A percentile compares a stretch with the other conserved stretches of the same genome.
Conservation (phyloP, 2,888 invertebrate species). For the Allophyes oxyacanthae region DNA sequence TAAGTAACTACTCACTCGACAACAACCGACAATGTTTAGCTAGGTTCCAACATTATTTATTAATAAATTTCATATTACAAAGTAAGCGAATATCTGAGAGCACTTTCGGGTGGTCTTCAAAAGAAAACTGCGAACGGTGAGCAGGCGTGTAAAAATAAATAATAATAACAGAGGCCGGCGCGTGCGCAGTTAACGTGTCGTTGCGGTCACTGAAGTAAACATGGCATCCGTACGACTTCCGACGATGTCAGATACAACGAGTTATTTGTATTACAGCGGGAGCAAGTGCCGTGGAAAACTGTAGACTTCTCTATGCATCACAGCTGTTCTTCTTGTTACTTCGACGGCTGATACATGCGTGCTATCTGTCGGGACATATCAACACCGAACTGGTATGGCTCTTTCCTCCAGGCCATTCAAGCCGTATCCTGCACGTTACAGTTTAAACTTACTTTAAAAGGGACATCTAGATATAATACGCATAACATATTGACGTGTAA, state of each 20-base stretch:
- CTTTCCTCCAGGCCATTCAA: no score
- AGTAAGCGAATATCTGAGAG: conserved; percentile 18
- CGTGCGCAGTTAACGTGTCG: conserved; percentile 66
- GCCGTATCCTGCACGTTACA: no score
- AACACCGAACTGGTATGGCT: no score
- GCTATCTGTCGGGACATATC: no score
- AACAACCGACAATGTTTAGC: no score
- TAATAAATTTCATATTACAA: conserved; percentile 8
- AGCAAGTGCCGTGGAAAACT: conserved; percentile 45
- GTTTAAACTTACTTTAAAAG: no score
- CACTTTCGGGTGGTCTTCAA: conserved; percentile 78
- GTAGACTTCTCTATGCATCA: background rate
- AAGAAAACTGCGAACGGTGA: conserved; percentile 64
- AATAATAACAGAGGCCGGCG: conserved; percentile 77
- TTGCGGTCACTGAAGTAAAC: conserved; percentile 84
- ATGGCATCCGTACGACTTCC: conserved; percentile 84
- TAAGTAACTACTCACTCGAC: no score
- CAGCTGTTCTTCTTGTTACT: background rate
- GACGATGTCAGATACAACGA: conserved; percentile 66
- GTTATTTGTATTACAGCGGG: conserved; percentile 41
- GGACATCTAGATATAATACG: no score
- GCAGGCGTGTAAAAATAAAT: conserved; percentile 80
- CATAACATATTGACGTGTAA: no score
- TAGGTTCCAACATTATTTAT: background rate
- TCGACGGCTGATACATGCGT: no score